Percentiles rank a stretch among this genome's conserved stretches.
Conservation (phyloP, 1,140 invertebrate species). For the Diorhabda carinulata region DNA sequence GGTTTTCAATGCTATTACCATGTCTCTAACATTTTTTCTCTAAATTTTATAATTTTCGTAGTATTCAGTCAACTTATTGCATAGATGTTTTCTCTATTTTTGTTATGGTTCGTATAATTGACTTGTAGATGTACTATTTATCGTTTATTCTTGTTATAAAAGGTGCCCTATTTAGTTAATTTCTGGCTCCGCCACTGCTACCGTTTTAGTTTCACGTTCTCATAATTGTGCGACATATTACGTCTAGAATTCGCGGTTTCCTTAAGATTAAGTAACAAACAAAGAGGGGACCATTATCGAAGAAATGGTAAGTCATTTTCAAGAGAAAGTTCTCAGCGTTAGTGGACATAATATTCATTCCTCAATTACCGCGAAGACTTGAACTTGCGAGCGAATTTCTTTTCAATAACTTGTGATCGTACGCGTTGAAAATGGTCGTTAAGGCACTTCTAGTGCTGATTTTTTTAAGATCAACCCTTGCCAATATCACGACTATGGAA, state of each 20-base stretch:
- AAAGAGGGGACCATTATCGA: slow-evolving; percentile 30
- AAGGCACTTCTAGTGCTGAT: slow-evolving; percentile 5
- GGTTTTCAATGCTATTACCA: too few relatives aligned
- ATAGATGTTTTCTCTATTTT: too few relatives aligned
- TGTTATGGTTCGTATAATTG: too few relatives aligned
- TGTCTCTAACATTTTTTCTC: too few relatives aligned
- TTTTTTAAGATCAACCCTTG: neutral
- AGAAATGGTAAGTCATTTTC: slow-evolving; percentile 28
- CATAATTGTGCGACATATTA: too few relatives aligned
- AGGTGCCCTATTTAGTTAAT: too few relatives aligned
- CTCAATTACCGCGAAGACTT: slow-evolving; percentile 5
- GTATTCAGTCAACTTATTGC: too few relatives aligned
- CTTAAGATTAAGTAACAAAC: slow-evolving; percentile 13
- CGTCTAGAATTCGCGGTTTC: neutral
- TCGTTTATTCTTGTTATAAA: too few relatives aligned
- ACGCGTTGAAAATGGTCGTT: neutral
- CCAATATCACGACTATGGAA: neutral
- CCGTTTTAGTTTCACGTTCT: too few relatives aligned
- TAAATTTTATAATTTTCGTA: too few relatives aligned
- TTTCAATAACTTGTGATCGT: neutral
- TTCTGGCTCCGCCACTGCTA: too few relatives aligned
- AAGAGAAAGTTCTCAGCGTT: slow-evolving; percentile 26
- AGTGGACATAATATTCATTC: neutral
- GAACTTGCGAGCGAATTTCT: slow-evolving; percentile 11
- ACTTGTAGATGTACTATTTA: too few relatives aligned